These are phyloP conservation scores for Sebastes wilsoni DNA, from an alignment of 2,797 vertebrate species.

Conservation along the genomic window DNA sequence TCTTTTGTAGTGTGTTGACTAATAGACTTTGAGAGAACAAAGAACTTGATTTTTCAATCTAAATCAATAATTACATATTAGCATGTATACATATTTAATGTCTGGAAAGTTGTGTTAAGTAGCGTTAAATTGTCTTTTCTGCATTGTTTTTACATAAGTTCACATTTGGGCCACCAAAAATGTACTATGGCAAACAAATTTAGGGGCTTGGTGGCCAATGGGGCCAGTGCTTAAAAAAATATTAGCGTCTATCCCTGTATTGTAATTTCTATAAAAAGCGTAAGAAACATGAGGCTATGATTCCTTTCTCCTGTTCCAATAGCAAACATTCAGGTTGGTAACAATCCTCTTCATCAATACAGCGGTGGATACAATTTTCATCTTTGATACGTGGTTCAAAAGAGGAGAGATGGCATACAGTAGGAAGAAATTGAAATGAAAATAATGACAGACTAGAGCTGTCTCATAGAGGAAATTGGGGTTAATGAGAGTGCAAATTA, in stretches of 20 bases:
- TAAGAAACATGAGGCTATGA: not conserved
- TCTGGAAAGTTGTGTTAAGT: not conserved
- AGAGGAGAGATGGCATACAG: slow-evolving; percentile 1
- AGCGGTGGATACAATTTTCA: slow-evolving; percentile 13
- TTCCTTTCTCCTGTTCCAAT: not conserved
- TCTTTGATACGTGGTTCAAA: slow-evolving; percentile 22
- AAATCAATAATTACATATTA: not conserved
- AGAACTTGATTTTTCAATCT: not conserved
- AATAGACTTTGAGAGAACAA: not conserved
- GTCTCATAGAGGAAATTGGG: slow-evolving; percentile 19
- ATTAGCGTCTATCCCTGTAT: fast-evolving
- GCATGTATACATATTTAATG: not conserved
- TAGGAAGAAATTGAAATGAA: slow-evolving; percentile 12
- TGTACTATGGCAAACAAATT: not conserved
- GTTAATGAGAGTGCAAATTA: slow-evolving; percentile 39
- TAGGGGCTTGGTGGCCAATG: too few relatives aligned
- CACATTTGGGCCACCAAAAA: not conserved
- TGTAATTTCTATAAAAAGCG: not conserved
- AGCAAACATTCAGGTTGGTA: slow-evolving; percentile 8
- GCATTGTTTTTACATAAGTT: fast-evolving
- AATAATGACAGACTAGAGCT: slow-evolving; percentile 16
- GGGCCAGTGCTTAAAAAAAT: not conserved
- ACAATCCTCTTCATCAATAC: not conserved
- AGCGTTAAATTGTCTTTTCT: not conserved
- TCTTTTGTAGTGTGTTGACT: not conserved